These are phyloP conservation scores for Brachyptera putata DNA, from an alignment of 2,888 invertebrate species.

Conservation along the genomic window DNA sequence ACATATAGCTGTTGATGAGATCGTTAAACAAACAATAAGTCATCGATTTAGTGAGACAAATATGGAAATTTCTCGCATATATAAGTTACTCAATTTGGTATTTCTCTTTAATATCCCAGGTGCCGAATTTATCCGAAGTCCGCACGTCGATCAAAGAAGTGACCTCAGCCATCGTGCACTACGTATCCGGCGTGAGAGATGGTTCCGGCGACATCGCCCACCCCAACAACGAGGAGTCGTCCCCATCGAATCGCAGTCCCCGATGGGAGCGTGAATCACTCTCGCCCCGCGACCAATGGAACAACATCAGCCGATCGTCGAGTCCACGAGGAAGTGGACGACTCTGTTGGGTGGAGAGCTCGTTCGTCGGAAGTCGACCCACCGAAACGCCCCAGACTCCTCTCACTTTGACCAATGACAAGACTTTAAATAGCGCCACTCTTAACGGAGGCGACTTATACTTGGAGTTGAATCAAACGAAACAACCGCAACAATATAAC, in stretches of 20 bases:
- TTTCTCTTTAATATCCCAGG: conserved; percentile 35
- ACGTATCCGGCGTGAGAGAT: conserved; percentile 59
- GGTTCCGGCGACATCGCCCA: conserved; percentile 38
- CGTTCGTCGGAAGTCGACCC: conserved; percentile 82
- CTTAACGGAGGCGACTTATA: conserved; percentile 41
- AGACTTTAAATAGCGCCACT: conserved; percentile 44
- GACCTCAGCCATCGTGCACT: conserved; percentile 88
- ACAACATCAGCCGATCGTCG: conserved; percentile 34
- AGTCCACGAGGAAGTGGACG: conserved; percentile 58
- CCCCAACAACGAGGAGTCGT: background rate
- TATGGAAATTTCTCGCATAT: too few relatives aligned
- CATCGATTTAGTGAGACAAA: too few relatives aligned
- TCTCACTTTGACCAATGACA: conserved; percentile 40
- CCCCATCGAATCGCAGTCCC: conserved; percentile 23
- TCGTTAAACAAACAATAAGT: too few relatives aligned
- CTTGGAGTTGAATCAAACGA: conserved; percentile 36
- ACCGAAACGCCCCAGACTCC: conserved; percentile 83
- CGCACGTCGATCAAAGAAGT: conserved; percentile 88
- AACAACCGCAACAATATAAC: conserved; percentile 27
- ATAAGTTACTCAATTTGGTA: too few relatives aligned
- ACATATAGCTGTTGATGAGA: too few relatives aligned
- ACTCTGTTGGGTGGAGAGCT: conserved; percentile 88
- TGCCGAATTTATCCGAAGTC: conserved; percentile 58
- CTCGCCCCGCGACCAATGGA: conserved; percentile 40
- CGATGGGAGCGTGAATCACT: conserved; percentile 34